Conservation (phyloP, 1,140 invertebrate species). For the Drosophila murphyi region DNA sequence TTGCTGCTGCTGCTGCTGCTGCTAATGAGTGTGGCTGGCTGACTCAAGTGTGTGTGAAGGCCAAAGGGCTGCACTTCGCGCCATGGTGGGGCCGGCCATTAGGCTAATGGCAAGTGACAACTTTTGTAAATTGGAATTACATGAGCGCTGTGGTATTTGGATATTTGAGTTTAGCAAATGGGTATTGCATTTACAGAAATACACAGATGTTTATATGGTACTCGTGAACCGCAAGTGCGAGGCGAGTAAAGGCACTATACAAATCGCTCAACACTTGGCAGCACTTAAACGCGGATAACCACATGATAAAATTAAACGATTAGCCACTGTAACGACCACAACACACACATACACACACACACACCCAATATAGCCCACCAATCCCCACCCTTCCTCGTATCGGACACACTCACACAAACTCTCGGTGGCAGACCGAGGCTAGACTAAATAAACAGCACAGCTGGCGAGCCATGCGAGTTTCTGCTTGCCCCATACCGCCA, state of each 20-base stretch:
- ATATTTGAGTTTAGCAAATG: constrained; percentile 2
- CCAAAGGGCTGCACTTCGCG: constrained; percentile 11
- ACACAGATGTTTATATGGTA: not conserved
- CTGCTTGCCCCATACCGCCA: constrained; percentile 2
- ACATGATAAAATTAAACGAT: constrained; percentile 82
- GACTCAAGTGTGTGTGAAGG: constrained; percentile 41
- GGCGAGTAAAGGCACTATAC: constrained; percentile 47
- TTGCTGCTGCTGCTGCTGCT: not conserved
- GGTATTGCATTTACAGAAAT: not conserved
- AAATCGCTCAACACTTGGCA: constrained; percentile 74
- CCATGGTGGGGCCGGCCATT: constrained; percentile 25
- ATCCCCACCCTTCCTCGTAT: not conserved
- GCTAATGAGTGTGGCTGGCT: constrained; percentile 40
- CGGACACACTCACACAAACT: constrained; percentile 8
- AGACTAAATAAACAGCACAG: constrained; percentile 73
- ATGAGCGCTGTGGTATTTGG: constrained; percentile 16
- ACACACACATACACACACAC: constrained; percentile 40
- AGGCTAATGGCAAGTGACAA: constrained; percentile 40
- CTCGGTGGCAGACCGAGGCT: constrained; percentile 36
- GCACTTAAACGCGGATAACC: constrained; percentile 78
- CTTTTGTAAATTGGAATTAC: constrained; percentile 44
- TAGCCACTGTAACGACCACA: constrained; percentile 61
- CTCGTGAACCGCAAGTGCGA: constrained; percentile 21
- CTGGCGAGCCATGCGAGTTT: constrained; percentile 52
- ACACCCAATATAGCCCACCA: constrained; percentile 16